Percentiles rank a stretch among this genome's conserved stretches.
These are phyloP conservation scores for Ganaspis sp. DNA, from an alignment of 1,140 invertebrate genomes.

Conservation along the genomic window DNA sequence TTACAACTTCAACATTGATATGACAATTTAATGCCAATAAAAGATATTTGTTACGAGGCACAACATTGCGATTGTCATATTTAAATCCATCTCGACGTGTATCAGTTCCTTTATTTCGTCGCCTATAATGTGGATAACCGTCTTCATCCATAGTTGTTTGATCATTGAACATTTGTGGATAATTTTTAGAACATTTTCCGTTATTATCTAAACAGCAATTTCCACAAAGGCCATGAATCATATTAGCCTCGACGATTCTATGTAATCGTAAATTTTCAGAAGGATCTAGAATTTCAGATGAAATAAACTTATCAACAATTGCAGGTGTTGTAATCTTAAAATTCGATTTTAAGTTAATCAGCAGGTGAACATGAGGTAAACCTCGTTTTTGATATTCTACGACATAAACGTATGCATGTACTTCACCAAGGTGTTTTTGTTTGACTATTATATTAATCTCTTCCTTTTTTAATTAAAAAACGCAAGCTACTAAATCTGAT, in stretches of 20 bases:
- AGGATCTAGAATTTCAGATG: background rate
- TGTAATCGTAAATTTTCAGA: background rate
- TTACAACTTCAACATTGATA: conserved; percentile 12
- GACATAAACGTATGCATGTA: background rate
- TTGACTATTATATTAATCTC: background rate
- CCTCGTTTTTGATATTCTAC: background rate
- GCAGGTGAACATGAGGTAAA: background rate
- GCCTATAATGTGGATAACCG: background rate
- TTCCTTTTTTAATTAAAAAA: background rate
- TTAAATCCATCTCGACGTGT: background rate
- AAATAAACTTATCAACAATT: background rate
- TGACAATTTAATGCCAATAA: conserved; percentile 9
- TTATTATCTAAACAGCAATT: background rate
- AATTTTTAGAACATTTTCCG: conserved; percentile 45
- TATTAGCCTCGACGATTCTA: background rate
- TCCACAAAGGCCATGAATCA: background rate
- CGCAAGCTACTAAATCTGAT: background rate
- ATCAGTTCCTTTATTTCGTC: background rate
- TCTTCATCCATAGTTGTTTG: background rate
- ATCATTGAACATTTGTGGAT: background rate
- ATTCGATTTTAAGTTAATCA: background rate
- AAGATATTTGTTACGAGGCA: background rate
- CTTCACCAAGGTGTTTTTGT: background rate
- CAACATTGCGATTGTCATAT: background rate
- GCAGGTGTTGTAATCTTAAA: background rate